Conservation (phyloP, 2,888 invertebrate species). For the Disparrhopalites patrizii region DNA sequence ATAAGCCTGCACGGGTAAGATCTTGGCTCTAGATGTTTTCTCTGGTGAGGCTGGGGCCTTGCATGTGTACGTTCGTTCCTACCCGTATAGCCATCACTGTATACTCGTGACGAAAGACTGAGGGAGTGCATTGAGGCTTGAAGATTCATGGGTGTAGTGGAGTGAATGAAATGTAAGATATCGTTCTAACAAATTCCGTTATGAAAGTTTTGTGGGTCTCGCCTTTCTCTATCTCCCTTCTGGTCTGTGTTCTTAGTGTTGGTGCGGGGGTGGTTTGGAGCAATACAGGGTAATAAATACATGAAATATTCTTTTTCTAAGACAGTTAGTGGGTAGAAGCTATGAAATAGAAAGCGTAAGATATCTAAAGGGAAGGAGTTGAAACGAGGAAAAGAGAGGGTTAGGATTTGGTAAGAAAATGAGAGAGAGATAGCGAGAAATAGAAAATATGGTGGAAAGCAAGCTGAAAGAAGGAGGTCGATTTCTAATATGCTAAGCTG, state of each 20-base stretch:
- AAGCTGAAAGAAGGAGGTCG: background rate
- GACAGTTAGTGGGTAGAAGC: too few relatives aligned
- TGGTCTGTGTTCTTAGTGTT: background rate
- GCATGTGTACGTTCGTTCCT: background rate
- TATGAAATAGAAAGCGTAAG: too few relatives aligned
- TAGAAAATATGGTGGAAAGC: background rate
- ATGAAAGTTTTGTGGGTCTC: slow-evolving; percentile 34
- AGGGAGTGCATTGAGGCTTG: slow-evolving; percentile 25
- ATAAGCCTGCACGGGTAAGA: too few relatives aligned
- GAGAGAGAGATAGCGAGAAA: background rate
- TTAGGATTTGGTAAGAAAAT: background rate
- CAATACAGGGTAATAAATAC: too few relatives aligned
- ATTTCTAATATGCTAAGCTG: too few relatives aligned
- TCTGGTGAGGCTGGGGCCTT: too few relatives aligned
- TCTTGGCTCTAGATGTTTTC: too few relatives aligned
- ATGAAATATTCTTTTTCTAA: too few relatives aligned
- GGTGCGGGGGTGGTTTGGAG: background rate
- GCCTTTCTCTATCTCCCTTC: background rate
- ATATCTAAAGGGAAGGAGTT: background rate
- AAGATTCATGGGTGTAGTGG: slow-evolving; percentile 30
- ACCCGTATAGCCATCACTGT: background rate
- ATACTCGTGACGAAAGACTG: background rate
- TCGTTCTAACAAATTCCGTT: slow-evolving; percentile 37
- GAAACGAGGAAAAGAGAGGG: background rate
- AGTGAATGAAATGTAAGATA: slow-evolving; percentile 38